Base-by-base conservation (phyloP, 92 coral and sea anemone genomes). In the Parazoanthus swiftii region DNA sequence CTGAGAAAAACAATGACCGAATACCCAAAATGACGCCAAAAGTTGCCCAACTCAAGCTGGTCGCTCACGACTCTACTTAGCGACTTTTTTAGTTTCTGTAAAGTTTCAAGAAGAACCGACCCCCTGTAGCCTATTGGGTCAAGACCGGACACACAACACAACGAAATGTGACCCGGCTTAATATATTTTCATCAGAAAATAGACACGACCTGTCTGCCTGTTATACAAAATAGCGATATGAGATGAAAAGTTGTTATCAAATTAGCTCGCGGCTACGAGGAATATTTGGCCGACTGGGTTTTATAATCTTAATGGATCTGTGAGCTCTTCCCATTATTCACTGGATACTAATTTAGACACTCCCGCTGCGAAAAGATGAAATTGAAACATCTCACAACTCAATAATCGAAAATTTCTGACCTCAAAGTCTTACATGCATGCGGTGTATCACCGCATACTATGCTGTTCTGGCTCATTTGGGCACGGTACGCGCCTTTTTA, bases 291-390 rank as follows among this genome's bases (percentile, higher is more conserved):
- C 76, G n/a, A 84, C 65, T 71, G 66, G 76, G 37, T 33, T 84
- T 58, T 58, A 48, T 84, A 84, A 84, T 84, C 87, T 72, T 84
- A 84, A 84, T 84, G 87, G 87, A 84, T 84, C 87, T 84, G 42
- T 78, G 51, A 33, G 79, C 68, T 48, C 77, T 43, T 1, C n/a
- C 82, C 38, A 84, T 84, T 84, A 84, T 70, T 68, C 42, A 84
- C 48, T 70, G 75, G 79, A 71, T 84, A 71, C 78, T 84, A 74
- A 71, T 84, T 84, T 84, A 10, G n/a, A 44, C 87, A 33, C 87
- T 84, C 87, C 87, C 68, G 87, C 87, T 84, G 87, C 42, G 87
- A 82, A 65, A 39, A 82, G 76, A 82, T 82, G 86, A 82, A 82
- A 82, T 63, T 82, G 86, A 84, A 84, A 84, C 79, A 84, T 84